A percentile compares a stretch with the other conserved stretches of the same genome.
These are phyloP conservation scores for Machaerirhynchus nigripectus DNA, from an alignment of 2,113 vertebrate genomes.

Conservation along the genomic window DNA sequence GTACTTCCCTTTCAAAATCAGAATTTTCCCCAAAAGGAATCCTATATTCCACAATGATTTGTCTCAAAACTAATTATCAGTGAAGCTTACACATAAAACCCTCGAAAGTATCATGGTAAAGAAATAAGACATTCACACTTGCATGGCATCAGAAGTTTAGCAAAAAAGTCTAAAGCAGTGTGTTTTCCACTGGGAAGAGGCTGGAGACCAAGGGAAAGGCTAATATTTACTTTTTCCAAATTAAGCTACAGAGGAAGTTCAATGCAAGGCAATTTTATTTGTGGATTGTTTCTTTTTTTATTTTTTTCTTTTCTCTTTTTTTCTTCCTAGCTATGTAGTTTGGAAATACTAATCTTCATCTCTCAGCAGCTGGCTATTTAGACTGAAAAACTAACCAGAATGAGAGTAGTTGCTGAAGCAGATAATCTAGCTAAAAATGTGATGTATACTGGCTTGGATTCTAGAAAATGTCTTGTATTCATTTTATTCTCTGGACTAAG, in stretches of 20 bases:
- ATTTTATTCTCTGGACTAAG: neutral
- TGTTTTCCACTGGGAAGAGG: neutral
- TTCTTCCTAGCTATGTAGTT: neutral
- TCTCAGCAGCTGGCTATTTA: neutral
- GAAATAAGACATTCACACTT: neutral
- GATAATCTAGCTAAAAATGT: constrained; percentile 18
- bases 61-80: constrained; percentile 24
- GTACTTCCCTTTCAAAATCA: neutral
- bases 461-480: neutral
- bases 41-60: neutral
- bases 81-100: neutral
- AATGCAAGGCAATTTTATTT: constrained; percentile 18
- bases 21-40: neutral
- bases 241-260: constrained; percentile 10
- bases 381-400: constrained; percentile 32
- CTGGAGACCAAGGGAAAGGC: constrained; percentile 15
- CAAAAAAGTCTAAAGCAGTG: neutral
- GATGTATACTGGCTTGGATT: neutral
- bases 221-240: constrained; percentile 46
- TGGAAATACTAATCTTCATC: constrained; percentile 16
- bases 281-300: neutral
- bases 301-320: neutral
- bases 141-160: neutral
- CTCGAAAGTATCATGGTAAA: neutral
- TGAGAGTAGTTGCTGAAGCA: constrained; percentile 18